Evolutionary conservation across 2,888 invertebrate genomes (phyloP).

Genomic region (Sarcophaga carnaria): DNA sequence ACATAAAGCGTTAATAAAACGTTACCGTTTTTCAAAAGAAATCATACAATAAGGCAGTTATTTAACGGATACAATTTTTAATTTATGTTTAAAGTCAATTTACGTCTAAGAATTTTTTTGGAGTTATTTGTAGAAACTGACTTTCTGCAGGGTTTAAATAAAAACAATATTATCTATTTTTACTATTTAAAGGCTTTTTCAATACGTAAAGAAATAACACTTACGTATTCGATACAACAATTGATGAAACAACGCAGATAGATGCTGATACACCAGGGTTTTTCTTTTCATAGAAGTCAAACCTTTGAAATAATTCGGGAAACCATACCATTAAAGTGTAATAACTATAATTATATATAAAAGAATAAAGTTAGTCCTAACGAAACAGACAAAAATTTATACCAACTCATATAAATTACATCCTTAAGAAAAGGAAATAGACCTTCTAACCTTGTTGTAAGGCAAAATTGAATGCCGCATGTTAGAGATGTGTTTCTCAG

Average conservation of each 20-base stretch:
- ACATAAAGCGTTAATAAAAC: too few species aligned
- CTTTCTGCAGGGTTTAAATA: too few species aligned
- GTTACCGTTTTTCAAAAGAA: too few species aligned
- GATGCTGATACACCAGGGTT: constrained; percentile 87
- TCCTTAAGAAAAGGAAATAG: background rate
- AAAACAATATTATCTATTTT: too few species aligned
- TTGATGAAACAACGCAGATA: constrained; percentile 89
- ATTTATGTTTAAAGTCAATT: too few species aligned
- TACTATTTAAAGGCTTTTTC: too few species aligned
- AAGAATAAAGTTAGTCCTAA: constrained; percentile 12
- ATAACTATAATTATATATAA: constrained; percentile 84
- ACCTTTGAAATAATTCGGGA: constrained; percentile 92
- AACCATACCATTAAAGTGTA: constrained; percentile 97
- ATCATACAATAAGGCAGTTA: too few species aligned
- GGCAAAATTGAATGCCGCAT: constrained; percentile 91
- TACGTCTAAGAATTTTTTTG: too few species aligned
- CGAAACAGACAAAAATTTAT: background rate
- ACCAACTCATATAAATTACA: too few species aligned
- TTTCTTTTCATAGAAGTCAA: constrained; percentile 87
- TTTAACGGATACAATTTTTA: too few species aligned
- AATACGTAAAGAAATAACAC: constrained; percentile 70
- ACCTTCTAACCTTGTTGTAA: constrained; percentile 86
- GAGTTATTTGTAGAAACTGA: too few species aligned
- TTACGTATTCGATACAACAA: constrained; percentile 82
- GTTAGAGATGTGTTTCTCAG: constrained; percentile 89